Conservation (phyloP, 2,113 vertebrate species). For the Poeciliopsis occidentalis region DNA sequence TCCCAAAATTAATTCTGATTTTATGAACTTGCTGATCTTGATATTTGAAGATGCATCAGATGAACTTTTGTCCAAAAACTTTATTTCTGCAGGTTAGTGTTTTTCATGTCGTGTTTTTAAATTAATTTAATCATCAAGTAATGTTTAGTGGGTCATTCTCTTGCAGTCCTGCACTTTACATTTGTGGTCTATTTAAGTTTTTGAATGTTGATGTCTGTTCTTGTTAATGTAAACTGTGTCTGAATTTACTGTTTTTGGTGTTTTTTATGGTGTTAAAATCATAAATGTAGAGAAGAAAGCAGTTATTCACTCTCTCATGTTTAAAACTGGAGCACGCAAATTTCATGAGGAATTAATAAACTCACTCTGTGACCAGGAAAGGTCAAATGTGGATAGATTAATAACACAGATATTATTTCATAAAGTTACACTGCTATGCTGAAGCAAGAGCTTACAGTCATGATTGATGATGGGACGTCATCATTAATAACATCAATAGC, state of each 20-base stretch:
- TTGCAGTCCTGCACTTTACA: too few species aligned
- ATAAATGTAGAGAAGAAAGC: neutral
- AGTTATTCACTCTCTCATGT: neutral
- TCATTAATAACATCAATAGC: too few species aligned
- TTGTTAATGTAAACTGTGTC: neutral
- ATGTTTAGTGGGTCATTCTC: neutral
- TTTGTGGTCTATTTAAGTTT: neutral
- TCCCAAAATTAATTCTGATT: neutral
- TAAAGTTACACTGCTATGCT: too few species aligned
- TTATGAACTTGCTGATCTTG: too few species aligned
- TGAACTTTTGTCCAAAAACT: neutral
- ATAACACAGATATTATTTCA: too few species aligned
- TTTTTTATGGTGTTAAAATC: neutral
- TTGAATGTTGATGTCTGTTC: neutral
- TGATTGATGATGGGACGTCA: too few species aligned
- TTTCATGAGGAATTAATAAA: too few species aligned
- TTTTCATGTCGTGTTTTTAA: neutral
- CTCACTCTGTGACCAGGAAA: too few species aligned
- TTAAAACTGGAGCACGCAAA: neutral
- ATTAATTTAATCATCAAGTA: neutral
- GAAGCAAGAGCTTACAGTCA: too few species aligned
- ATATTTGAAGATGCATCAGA: neutral
- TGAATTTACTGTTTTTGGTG: neutral
- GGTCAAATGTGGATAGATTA: too few species aligned
- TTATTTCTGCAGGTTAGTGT: too few species aligned